phyloP scores from a whole-genome alignment of 2,888 invertebrate genomes.

The Kuschelorhynchus macadamiae region DNA sequence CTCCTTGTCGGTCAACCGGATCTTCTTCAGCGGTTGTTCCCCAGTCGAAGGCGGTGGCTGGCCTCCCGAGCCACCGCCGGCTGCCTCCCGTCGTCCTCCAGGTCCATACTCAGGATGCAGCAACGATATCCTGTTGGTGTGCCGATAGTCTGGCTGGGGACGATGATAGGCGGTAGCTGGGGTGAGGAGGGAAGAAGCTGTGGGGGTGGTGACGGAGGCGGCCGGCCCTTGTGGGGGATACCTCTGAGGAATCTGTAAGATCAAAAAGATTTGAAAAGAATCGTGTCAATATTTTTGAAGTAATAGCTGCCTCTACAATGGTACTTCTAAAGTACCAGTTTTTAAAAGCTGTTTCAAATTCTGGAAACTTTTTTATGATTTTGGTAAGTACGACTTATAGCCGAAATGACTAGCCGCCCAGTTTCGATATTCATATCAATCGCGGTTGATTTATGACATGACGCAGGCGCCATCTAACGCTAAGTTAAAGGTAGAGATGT shows the following conservation, averaged over 20 bases:
- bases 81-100: conserved; percentile 54
- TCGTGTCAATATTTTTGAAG: no score
- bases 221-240: conserved; percentile 69
- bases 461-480: no score
- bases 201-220: conserved; percentile 68
- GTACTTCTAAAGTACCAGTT: no score
- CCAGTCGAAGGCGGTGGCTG: conserved; percentile 57
- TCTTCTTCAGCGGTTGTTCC: conserved; percentile 78
- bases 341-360: no score
- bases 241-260: conserved; percentile 61
- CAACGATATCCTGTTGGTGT: conserved; percentile 76
- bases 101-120: conserved; percentile 72
- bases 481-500: no score
- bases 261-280: no score
- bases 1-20: conserved; percentile 74
- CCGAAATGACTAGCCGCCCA: no score
- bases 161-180: conserved; percentile 60
- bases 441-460: no score
- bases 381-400: no score
- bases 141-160: conserved; percentile 69
- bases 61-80: conserved; percentile 43
- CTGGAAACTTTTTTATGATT: no score
- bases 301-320: no score
- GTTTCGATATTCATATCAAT: no score
- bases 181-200: conserved; percentile 69